Percentiles rank a stretch among this genome's conserved stretches.
Conservation (phyloP, 2,888 invertebrate genomes). For the Laspeyria flexula region DNA sequence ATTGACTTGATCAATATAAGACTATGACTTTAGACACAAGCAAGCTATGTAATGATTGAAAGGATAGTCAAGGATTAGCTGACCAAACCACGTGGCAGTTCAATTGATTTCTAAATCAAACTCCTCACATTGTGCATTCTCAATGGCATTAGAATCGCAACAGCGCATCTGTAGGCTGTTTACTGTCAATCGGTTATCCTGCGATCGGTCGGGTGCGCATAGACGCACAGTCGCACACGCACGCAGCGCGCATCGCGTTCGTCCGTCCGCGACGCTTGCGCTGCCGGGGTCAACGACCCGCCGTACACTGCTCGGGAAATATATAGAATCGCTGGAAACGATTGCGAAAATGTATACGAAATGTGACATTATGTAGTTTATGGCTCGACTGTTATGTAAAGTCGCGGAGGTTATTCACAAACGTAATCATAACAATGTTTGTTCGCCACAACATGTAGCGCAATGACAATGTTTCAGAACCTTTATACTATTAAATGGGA, state of each 20-base stretch:
- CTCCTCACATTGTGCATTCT: conserved; percentile 31
- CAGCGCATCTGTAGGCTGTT: conserved; percentile 50
- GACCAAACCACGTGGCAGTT: conserved; percentile 28
- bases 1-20: background rate
- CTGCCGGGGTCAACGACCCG: conserved; percentile 75
- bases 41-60: conserved; percentile 26
- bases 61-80: conserved; percentile 14
- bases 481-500: background rate
- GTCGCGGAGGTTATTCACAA: background rate
- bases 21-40: conserved; percentile 2
- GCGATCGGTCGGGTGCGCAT: conserved; percentile 66
- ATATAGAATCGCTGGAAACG: conserved; percentile 54
- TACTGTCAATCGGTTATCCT: conserved; percentile 69
- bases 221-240: conserved; percentile 71
- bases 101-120: conserved; percentile 38
- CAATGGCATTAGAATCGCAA: conserved; percentile 46
- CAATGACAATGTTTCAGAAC: background rate
- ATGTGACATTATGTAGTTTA: conserved; percentile 13
- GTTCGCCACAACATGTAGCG: background rate
- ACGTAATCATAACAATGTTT: conserved; percentile 3
- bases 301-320: conserved; percentile 46
- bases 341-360: conserved; percentile 33
- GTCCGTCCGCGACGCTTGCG: conserved; percentile 61
- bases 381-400: conserved; percentile 2
- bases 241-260: conserved; percentile 64